phyloP scores from a whole-genome alignment of 1,140 invertebrate genomes.

The Bombus confusus region DNA sequence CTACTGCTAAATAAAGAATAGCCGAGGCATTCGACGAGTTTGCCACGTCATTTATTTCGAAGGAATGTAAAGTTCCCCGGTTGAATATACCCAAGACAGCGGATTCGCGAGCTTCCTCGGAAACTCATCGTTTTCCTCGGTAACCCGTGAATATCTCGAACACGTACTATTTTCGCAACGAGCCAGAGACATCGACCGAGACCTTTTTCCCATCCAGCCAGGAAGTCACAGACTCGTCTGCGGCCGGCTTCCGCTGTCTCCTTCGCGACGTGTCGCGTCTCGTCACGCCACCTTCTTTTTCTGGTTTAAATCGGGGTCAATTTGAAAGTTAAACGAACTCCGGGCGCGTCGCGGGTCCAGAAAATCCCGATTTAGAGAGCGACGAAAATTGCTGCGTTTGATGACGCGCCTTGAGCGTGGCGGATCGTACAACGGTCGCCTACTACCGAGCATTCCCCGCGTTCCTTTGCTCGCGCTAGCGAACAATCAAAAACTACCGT shows the following conservation, averaged over 20 bases:
- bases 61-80: no score
- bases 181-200: not conserved
- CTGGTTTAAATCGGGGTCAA: constrained; percentile 68
- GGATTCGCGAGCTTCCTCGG: no score
- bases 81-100: no score
- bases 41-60: no score
- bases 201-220: constrained; percentile 29
- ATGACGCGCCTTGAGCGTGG: not conserved
- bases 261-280: not conserved
- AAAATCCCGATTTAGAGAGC: constrained; percentile 62
- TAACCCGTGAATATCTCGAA: no score
- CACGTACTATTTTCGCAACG: constrained; percentile 27
- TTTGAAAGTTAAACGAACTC: constrained; percentile 72
- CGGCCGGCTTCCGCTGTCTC: constrained; percentile 41
- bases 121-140: not conserved
- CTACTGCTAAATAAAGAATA: no score
- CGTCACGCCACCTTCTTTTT: constrained; percentile 36
- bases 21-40: no score
- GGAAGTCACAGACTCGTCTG: constrained; percentile 3
- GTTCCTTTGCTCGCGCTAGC: not conserved
- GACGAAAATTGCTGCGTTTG: not conserved
- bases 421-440: constrained; percentile 28
- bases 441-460: constrained; percentile 45
- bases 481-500: no score
- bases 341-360: constrained; percentile 8